Evolutionary conservation across 1,140 invertebrate species (phyloP), one percentile per base, ranked within the genome.

Genomic region (Mamestra configurata): DNA sequence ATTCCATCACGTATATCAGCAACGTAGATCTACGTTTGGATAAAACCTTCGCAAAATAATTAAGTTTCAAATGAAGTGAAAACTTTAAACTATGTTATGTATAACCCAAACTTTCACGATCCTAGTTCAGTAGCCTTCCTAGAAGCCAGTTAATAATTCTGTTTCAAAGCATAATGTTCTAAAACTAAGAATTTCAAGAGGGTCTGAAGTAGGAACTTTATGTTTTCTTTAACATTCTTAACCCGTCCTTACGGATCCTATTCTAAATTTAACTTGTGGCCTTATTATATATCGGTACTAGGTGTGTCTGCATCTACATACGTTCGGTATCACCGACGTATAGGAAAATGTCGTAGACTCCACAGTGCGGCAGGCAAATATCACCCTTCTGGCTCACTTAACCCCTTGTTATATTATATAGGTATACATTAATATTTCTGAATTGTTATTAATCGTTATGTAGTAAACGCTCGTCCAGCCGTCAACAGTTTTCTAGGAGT

Each of bases 401-500:
- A n/a, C 6, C 31, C 7, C n/a, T n/a, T n/a, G n/a, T n/a, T n/a
- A 0, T 61, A 8, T 13, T 31, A 61, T 37, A 61, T n/a, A n/a
- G n/a, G n/a, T n/a, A n/a, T 37, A 4, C 59, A 35, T 4, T 1
- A 7, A 22, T 22, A 55, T 22, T 22, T 22, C n/a, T 22, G 1
- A 75, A 75, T n/a, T 37, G 27, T 11, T 18, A 31, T 31, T 53
- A 61, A 64, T 1, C 0, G n/a, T 49, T 22, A 64, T 64, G 13
- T 15, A 22, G n/a, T 31, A 76, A 49, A 37, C 24, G 57, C n/a
- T 61, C 27, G 35, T 66, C 46, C 37, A 49, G 53, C 59, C 77
- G 40, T 61, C 35, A 37, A 64, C 40, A 37, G 57, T 76, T 79
- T 37, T 6, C 55, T 35, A 24, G n/a, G 53, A 82, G 49, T 79